A percentile compares a stretch with the other conserved stretches of the same genome.
Evolutionary conservation across 2,113 vertebrate species (phyloP).

Genomic region (Carlito syrichta): DNA sequence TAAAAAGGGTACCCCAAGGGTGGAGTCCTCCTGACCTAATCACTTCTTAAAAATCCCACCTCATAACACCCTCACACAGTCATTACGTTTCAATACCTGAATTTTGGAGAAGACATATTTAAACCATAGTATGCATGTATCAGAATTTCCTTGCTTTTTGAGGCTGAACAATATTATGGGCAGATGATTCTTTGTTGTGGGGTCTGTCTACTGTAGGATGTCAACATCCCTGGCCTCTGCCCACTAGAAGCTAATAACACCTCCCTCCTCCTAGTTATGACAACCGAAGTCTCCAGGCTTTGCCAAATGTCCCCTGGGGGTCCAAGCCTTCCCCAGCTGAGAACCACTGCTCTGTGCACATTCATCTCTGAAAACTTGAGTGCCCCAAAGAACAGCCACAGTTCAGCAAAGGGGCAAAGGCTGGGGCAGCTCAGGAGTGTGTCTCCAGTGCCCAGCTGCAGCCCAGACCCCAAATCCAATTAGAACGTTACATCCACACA

Average conservation of each 20-base stretch:
- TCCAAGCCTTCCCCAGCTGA: neutral
- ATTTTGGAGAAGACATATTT: neutral
- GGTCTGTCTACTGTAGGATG: fast-evolving
- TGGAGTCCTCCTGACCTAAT: too few species aligned
- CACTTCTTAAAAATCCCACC: neutral
- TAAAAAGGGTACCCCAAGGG: too few species aligned
- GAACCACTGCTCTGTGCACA: neutral
- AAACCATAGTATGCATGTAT: neutral
- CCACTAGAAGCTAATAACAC: neutral
- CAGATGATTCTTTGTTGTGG: neutral
- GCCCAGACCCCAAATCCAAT: neutral
- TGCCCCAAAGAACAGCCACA: fast-evolving
- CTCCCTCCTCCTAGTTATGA: neutral
- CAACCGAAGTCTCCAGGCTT: neutral
- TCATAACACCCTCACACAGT: neutral
- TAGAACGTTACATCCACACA: neutral
- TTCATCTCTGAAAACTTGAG: neutral
- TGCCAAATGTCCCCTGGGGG: neutral
- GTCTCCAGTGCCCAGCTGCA: neutral
- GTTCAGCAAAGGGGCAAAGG: neutral
- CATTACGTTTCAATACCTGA: neutral
- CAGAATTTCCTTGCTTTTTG: neutral
- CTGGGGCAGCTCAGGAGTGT: neutral
- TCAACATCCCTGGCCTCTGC: neutral
- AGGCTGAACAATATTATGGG: neutral